Base-by-base conservation (phyloP, 23 tunicate genomes). In the Diplosoma virens region DNA sequence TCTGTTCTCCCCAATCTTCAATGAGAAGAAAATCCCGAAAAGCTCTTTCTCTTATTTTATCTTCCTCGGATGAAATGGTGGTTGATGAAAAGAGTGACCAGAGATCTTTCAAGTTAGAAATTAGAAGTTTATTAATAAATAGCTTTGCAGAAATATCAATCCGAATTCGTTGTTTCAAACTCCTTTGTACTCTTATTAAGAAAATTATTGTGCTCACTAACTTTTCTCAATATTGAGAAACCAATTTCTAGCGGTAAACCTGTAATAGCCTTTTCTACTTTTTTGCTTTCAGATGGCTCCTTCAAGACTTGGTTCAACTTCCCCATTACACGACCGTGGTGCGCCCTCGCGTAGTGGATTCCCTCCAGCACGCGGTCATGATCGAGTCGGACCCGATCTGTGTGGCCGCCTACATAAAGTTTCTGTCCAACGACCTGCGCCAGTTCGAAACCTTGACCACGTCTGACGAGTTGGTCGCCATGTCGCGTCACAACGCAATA, bases 281-380 rank as follows among this genome's bases (percentile, higher is more conserved):
- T 90, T 27, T 54, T 90, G 63, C 20, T 30, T 75, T 23, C 77
- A 72, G 81, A 1, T 86, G 93, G 93, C 61, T 86, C 22, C 53
- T 86, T 21, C 58, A 73, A 7, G 81, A 79, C 47, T 70, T 86
- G n/a, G 31, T 66, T 20, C 82, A 71, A 27, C 59, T 80, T 0
- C 81, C 85, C 28, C 79, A 80, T 27, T 80, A 80, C 33, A 72
- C 59, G 4, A 33, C 73, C 6, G 59, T 82, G 75, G 64, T 89
- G 33, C 88, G 84, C 23, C 53, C 70, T 30, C 67, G 71, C 14
- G 83, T 76, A 0, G 66, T 78, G 22, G 96, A 89, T 0, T 76
- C 96, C 20, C 53, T 89, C 27, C 81, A 67, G 24, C 48, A 72
- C 33, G 88, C 96, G 2, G 69, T 61, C 3, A 18, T 60, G 67